Conservation (phyloP, 2,797 vertebrate genomes). For the Smutsia temminckii region DNA sequence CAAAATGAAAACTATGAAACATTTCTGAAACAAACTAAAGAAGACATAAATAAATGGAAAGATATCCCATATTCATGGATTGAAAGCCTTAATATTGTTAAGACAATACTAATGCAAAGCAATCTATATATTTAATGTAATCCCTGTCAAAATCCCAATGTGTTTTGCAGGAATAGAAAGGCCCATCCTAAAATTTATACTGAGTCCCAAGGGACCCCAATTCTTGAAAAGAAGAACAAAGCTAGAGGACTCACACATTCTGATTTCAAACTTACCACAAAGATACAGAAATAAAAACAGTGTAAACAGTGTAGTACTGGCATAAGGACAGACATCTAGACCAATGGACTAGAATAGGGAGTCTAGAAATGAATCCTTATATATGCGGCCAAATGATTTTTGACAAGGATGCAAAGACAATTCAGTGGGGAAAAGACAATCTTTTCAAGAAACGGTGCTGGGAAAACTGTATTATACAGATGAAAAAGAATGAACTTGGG, state of each 20-base stretch:
- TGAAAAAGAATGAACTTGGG: neutral
- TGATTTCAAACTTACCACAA: neutral
- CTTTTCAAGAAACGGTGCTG: neutral
- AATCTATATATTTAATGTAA: neutral
- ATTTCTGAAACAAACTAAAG: neutral
- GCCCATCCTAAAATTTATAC: neutral
- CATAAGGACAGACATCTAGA: neutral
- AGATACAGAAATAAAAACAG: neutral
- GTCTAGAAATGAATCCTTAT: neutral
- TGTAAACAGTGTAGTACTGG: neutral
- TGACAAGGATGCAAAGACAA: neutral
- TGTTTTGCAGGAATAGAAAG: neutral
- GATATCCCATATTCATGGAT: neutral
- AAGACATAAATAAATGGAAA: neutral
- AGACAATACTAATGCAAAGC: neutral
- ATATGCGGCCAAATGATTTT: neutral
- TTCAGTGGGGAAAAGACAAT: neutral
- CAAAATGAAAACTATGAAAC: neutral
- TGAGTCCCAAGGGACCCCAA: neutral
- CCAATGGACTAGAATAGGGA: neutral
- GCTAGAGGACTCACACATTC: neutral
- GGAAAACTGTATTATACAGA: neutral
- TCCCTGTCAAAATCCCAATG: neutral
- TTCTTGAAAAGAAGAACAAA: neutral
- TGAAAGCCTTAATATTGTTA: neutral